These are phyloP conservation scores for Umimayanthus chanpuru DNA, from an alignment of 92 coral and sea anemone species.

Conservation along the genomic window DNA sequence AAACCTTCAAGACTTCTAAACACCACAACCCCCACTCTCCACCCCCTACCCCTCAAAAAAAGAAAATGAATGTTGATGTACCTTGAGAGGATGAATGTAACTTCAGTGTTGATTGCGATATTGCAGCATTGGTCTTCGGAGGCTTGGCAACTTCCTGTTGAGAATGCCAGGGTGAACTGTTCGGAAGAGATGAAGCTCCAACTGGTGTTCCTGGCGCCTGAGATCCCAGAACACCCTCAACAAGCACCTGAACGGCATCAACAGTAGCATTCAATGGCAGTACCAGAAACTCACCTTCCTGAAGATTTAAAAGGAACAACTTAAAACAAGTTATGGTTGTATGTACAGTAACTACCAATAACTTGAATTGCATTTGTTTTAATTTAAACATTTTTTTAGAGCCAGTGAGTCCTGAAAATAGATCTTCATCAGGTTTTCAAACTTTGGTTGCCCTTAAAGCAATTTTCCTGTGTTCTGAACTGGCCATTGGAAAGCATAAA, in stretches of 20 bases:
- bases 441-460: too few species aligned
- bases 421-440: too few species aligned
- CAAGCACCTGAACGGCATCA: slow-evolving; percentile 65
- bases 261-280: slow-evolving; percentile 68
- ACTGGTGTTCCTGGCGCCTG: not conserved
- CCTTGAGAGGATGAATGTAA: slow-evolving; percentile 32
- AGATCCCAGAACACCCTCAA: slow-evolving; percentile 62
- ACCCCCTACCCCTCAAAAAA: not conserved
- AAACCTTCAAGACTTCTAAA: not conserved
- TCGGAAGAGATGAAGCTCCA: not conserved
- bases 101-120: slow-evolving; percentile 11
- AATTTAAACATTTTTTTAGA: too few species aligned
- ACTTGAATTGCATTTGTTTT: too few species aligned
- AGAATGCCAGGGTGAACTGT: not conserved
- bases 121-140: not conserved
- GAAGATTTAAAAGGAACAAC: not conserved
- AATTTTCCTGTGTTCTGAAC: too few species aligned
- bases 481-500: too few species aligned
- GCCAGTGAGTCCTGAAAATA: too few species aligned
- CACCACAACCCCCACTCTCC: not conserved
- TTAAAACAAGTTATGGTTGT: not conserved
- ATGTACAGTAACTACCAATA: not conserved
- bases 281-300: slow-evolving; percentile 88
- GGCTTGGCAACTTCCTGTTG: not conserved
- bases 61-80: slow-evolving; percentile 43